Evolutionary conservation across 2,888 invertebrate species (phyloP), one percentile per base, ranked within the genome.

Genomic region (Synergus gifuensis): DNA sequence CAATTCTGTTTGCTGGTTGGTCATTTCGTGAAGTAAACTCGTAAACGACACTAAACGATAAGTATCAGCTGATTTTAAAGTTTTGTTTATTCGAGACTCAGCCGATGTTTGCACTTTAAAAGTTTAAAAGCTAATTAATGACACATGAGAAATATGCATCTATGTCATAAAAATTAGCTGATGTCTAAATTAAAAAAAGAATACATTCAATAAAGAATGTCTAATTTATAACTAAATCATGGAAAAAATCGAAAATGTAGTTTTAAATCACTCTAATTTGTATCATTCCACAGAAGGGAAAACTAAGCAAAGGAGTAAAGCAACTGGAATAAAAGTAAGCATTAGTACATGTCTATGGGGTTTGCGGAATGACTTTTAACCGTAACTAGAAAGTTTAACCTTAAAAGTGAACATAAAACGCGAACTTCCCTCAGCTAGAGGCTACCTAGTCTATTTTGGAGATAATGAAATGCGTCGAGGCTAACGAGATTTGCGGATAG

Each of bases 21-120:
- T 69, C 49, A 22, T 69, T 69, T 69, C 69, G 69, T 46, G 49
- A 46, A 49, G 69, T 36, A 40, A 64, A 64, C 40, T 49, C 69
- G 69, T 69, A 28, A 28, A 28, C 28, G 28, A 28, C 28, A 28
- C 28, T 3, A 69, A 69, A 69, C 49, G 46, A 49, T 54, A n/a
- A 54, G 54, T 49, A 46, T 49, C 49, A 49, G 69, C 28, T 28
- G 28, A 16, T 69, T 49, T 69, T 22, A 69, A 69, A n/a, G 54
- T n/a, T 46, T 69, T 49, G 28, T 69, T 49, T 22, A 16, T 69
- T 49, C 14, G 28, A 46, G 69, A 16, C 28, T 28, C 28, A 28
- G 28, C 28, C 28, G 46, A 46, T 28, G 28, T 69, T 69, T 28
- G 46, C 16, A 49, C 69, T 49, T 49, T 22, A 28, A 46, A 49